These are phyloP conservation scores for Scartelaos histophorus DNA, from an alignment of 2,113 vertebrate genomes.

Conservation along the genomic window DNA sequence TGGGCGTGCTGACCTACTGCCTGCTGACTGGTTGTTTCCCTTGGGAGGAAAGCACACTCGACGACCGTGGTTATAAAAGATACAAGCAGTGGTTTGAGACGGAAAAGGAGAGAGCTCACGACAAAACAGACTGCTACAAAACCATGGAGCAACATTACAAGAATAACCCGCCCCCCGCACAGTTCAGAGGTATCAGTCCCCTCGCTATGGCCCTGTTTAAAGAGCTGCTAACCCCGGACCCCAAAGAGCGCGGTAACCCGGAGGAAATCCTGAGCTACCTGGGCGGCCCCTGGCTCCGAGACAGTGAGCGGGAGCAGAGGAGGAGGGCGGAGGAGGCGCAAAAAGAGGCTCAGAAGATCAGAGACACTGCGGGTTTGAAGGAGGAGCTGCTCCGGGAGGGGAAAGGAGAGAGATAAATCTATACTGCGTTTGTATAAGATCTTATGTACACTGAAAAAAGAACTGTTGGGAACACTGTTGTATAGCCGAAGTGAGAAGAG, in stretches of 20 bases:
- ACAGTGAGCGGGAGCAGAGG: constrained; percentile 71
- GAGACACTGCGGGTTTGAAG: constrained; percentile 63
- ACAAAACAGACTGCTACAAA: constrained; percentile 26
- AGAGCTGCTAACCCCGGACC: constrained; percentile 82
- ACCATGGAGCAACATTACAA: constrained; percentile 38
- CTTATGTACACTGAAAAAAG: background rate
- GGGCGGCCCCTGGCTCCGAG: constrained; percentile 75
- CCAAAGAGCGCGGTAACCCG: constrained; percentile 76
- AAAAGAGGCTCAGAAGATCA: constrained; percentile 69
- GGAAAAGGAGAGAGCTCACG: constrained; percentile 18
- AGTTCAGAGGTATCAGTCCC: constrained; percentile 78
- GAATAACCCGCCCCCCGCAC: constrained; percentile 62
- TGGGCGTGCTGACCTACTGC: constrained; percentile 86
- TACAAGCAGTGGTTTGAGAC: constrained; percentile 81
- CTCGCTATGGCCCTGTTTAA: constrained; percentile 79
- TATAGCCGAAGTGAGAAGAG: no score
- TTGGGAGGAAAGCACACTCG: constrained; percentile 81
- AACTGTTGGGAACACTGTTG: no score
- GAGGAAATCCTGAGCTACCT: constrained; percentile 82
- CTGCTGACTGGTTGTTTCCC: constrained; percentile 85
- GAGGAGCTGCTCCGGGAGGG: constrained; percentile 67
- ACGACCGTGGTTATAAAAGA: constrained; percentile 77
- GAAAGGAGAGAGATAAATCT: constrained; percentile 70
- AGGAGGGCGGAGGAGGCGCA: constrained; percentile 69
- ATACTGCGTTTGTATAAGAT: background rate